These are phyloP conservation scores for Lymantria monacha DNA, from an alignment of 2,888 invertebrate genomes.

Conservation along the genomic window DNA sequence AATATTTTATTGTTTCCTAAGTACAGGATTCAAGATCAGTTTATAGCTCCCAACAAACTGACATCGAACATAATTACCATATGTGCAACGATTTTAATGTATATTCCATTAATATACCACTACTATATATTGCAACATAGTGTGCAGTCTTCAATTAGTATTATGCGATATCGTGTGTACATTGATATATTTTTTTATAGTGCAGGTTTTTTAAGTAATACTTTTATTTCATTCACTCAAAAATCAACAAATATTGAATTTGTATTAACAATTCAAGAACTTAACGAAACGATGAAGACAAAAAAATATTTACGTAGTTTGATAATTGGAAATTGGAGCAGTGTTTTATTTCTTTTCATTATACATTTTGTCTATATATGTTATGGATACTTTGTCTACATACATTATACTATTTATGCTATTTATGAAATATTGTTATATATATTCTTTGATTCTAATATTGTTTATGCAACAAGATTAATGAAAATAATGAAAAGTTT, in stretches of 20 bases:
- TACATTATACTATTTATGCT: background rate
- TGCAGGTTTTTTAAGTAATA: background rate
- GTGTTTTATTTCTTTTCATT: background rate
- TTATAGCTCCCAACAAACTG: slow-evolving; percentile 1
- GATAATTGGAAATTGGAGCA: slow-evolving; percentile 7
- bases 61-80: background rate
- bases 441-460: slow-evolving; percentile 7
- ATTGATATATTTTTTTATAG: background rate
- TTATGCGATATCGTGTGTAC: background rate
- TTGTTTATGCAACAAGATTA: slow-evolving; percentile 10
- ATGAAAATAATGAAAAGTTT: slow-evolving; percentile 14
- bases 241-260: slow-evolving; percentile 4
- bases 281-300: slow-evolving; percentile 8
- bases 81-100: background rate
- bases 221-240: background rate
- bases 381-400: background rate
- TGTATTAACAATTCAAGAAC: slow-evolving; percentile 16
- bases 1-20: slow-evolving; percentile 6
- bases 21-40: slow-evolving; percentile 2
- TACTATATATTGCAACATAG: background rate
- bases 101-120: background rate
- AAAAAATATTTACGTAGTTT: background rate
- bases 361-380: background rate
- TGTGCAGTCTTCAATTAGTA: background rate
- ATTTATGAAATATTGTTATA: background rate